Evolutionary conservation across 2,113 vertebrate genomes (phyloP).

Genomic region (Aphyosemion australe): DNA sequence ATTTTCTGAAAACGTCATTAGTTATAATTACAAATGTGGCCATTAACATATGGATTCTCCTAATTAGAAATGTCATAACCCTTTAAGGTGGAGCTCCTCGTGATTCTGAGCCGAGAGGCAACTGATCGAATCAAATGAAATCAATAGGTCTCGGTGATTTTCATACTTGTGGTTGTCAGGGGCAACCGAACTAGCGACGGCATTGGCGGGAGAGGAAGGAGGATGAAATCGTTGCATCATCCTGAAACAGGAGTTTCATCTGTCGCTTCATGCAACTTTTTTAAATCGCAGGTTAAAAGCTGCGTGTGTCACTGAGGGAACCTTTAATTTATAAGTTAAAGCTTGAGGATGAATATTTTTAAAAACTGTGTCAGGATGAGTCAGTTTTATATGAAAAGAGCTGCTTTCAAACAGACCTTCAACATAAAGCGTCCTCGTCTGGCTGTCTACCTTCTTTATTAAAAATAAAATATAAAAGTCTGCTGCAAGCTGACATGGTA

Average conservation of each 20-base stretch:
- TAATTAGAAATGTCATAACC: slow-evolving; percentile 44
- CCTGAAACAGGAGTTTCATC: slow-evolving; percentile 7
- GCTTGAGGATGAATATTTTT: not conserved
- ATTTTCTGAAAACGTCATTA: slow-evolving; percentile 32
- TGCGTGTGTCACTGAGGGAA: slow-evolving; percentile 1
- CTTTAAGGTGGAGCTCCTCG: slow-evolving; percentile 7
- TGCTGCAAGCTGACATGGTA: slow-evolving; percentile 38
- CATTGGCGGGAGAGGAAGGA: not conserved
- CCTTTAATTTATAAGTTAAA: not conserved
- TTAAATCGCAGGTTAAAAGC: slow-evolving; percentile 17
- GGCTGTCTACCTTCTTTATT: slow-evolving; percentile 8
- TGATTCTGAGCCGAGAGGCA: slow-evolving; percentile 14
- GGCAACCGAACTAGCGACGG: slow-evolving; percentile 2
- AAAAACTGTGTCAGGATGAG: not conserved
- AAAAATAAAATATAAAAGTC: slow-evolving; percentile 24
- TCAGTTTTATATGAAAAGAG: slow-evolving; percentile 3
- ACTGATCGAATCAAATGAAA: slow-evolving; percentile 33
- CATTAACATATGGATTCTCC: slow-evolving; percentile 39
- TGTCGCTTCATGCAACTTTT: slow-evolving; percentile 9
- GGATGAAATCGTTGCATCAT: slow-evolving; percentile 45
- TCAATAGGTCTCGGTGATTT: slow-evolving; percentile 22
- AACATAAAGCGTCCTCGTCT: not conserved
- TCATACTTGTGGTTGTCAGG: slow-evolving; percentile 28
- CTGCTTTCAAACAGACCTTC: slow-evolving; percentile 3
- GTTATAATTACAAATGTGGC: slow-evolving; percentile 43